Percentiles rank a stretch among this genome's conserved stretches.
These are phyloP conservation scores for chimpanzee (Pan troglodytes) DNA, from an alignment of 2,113 vertebrate species.

Conservation along the genomic window NHGRI_mPanTro3-v2.1_pri NC_072403.2:81057501-81058000, in stretches of 20 bases:
- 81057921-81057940: not conserved
- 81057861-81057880: not conserved
- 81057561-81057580: constrained; percentile 11
- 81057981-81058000: not conserved
- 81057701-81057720: not conserved
- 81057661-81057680: not conserved
- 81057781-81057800: not conserved
- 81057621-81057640: not conserved
- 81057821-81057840: not conserved
- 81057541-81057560: not conserved
- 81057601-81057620: not conserved
- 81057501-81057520: not conserved
- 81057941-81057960: not conserved
- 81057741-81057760: not conserved
- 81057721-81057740: not conserved
- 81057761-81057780: not conserved
- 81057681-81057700: not conserved
- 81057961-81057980: not conserved
- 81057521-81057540: not conserved
- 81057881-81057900: not conserved
- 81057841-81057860: not conserved
- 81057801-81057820: not conserved
- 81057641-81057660: not conserved
- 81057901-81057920: not conserved
- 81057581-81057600: not conserved